Percentiles rank a stretch among this genome's conserved stretches.
phyloP scores from a whole-genome alignment of 53 echinoderm and acorn worm genomes.

The Arbacia lixula region DNA sequence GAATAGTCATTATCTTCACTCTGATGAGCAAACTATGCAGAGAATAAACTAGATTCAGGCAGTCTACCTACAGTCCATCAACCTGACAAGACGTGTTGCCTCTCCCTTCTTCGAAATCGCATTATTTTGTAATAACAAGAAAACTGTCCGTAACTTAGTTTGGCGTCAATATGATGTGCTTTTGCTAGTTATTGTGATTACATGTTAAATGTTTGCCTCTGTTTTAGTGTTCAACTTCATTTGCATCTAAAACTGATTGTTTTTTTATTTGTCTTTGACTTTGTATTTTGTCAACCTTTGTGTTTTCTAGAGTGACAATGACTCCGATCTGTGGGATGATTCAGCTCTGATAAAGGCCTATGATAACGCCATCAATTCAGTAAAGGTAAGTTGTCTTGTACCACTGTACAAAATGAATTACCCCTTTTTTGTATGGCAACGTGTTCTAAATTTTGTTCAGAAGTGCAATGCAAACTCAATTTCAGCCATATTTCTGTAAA shows the following conservation, averaged over 20 bases:
- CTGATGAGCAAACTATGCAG: too few relatives aligned
- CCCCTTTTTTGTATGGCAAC: not conserved
- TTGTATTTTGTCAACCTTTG: not conserved
- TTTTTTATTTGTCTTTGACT: too few relatives aligned
- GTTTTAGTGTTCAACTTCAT: not conserved
- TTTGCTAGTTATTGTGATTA: constrained; percentile 25
- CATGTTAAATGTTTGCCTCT: not conserved
- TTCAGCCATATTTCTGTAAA: too few relatives aligned
- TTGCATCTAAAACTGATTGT: too few relatives aligned
- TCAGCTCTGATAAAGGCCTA: constrained; percentile 96
- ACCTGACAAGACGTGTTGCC: too few relatives aligned
- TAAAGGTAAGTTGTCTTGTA: constrained; percentile 70
- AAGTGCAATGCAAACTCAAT: too few relatives aligned
- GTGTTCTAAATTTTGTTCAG: not conserved
- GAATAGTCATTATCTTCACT: too few relatives aligned
- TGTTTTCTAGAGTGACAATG: constrained; percentile 62
- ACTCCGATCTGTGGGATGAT: constrained; percentile 95
- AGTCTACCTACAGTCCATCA: too few relatives aligned
- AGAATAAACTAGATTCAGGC: too few relatives aligned
- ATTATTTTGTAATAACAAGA: too few relatives aligned
- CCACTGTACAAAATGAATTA: not conserved
- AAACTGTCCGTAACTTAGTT: too few relatives aligned
- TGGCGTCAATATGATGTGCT: constrained; percentile 8
- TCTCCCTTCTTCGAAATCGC: too few relatives aligned
- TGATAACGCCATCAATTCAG: constrained; percentile 91